Base-by-base conservation (phyloP, 2,888 invertebrate genomes). In the Ophion costatus region DNA sequence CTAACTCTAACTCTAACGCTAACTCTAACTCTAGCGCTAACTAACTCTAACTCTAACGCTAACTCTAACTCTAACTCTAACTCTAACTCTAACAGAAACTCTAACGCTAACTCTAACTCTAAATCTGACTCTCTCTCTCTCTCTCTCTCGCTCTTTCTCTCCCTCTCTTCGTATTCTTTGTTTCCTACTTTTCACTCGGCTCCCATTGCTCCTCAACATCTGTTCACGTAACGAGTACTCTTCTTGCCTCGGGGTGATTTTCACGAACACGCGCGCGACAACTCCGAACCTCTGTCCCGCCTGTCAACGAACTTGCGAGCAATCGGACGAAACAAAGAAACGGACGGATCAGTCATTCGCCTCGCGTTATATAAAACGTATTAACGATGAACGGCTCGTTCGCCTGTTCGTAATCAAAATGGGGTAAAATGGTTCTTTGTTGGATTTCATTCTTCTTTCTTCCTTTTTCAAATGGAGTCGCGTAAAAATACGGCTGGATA, bases 181-280 rank as follows among this genome's bases (percentile, higher is more conserved):
- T 29, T 61, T 71, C 56, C 56, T 51, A 33, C 57, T 24, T 69
- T 78, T 42, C 51, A 56, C 69, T 66, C 51, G 22, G 42, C 74
- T 57, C 59, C 79, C 71, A 80, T 83, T 80, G 76, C 70, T 57
- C 64, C 64, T 38, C 56, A 38, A 24, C 79, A 75, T 79, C 79
- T 75, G 83, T 75, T 67, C 83, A n/a, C 63, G 42, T 71, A 38
- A 64, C 75, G 64, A 61, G 51, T 61, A 64, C 51, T 56, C 9
- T 76, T 56, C 45, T 61, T 29, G 67, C n/a, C 57, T 24, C 17
- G 59, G 42, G 77, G n/a, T 67, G 59, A 24, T 69, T 69, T 78
- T 70, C 59, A 29, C 11, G 45, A 69, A 7, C 38, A 56, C 6
- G 11, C 14, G 10, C 14, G 38, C 24, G 42, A 45, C 33, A 69